Evolutionary conservation across 2,113 vertebrate species (phyloP).

Genomic region (Pycnonotus jocosus): DNA sequence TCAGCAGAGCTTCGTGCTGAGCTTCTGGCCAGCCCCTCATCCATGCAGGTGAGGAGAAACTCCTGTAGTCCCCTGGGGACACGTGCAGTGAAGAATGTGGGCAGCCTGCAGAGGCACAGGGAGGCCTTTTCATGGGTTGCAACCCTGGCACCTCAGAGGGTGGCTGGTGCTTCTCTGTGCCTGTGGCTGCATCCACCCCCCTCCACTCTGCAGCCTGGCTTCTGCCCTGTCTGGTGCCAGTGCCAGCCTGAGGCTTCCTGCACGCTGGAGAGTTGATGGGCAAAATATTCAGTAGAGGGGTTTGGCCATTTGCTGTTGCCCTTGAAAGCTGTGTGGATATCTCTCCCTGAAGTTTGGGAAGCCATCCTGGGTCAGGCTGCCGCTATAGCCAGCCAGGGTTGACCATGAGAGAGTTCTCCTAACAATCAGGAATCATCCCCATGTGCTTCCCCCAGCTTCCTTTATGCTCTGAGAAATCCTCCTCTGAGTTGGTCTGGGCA

Average conservation of each 20-base stretch:
- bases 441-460: not conserved
- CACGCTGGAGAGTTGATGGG: fast-evolving
- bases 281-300: not conserved
- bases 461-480: not conserved
- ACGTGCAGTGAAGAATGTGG: not conserved
- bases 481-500: not conserved
- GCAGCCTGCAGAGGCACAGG: not conserved
- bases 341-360: not conserved
- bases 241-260: not conserved
- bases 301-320: not conserved
- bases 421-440: not conserved
- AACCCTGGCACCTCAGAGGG: fast-evolving
- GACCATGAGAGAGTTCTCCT: not conserved
- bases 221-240: not conserved
- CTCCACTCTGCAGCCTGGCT: not conserved
- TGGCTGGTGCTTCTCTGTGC: not conserved
- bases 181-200: not conserved
- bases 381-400: not conserved
- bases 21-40: constrained; percentile 21
- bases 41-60: constrained; percentile 65
- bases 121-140: not conserved
- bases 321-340: not conserved
- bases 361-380: not conserved
- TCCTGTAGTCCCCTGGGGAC: not conserved
- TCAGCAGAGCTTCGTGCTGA: not conserved